Evolutionary conservation across 2,113 vertebrate species (phyloP).

Genomic region (Nyctibius bracteatus): DNA sequence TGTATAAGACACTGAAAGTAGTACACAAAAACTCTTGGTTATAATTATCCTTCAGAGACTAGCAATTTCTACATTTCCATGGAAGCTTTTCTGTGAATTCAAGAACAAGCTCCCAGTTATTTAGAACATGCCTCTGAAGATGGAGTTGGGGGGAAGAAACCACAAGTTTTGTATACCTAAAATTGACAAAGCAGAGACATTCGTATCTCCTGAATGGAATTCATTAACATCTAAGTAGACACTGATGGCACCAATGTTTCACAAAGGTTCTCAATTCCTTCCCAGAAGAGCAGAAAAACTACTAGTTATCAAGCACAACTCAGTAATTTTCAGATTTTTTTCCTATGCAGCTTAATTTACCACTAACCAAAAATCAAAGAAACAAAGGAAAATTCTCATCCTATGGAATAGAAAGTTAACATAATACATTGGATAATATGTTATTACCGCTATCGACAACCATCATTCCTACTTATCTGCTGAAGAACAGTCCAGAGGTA

Average conservation of each 20-base stretch:
- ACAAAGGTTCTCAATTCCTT: neutral
- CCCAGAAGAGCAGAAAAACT: neutral
- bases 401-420: neutral
- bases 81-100: neutral
- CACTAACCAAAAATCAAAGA: neutral
- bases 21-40: neutral
- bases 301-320: neutral
- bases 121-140: neutral
- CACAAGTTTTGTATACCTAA: neutral
- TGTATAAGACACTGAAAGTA: neutral
- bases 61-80: neutral
- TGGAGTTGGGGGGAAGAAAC: fast-evolving
- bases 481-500: neutral
- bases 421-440: neutral
- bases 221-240: neutral
- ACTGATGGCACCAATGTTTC: neutral
- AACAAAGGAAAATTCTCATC: neutral
- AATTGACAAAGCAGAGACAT: neutral
- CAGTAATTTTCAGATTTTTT: neutral
- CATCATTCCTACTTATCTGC: fast-evolving
- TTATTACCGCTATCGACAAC: neutral
- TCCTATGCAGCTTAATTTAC: neutral
- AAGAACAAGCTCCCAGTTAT: neutral
- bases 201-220: neutral
- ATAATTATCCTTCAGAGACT: neutral